Evolutionary conservation across 1,140 invertebrate species (phyloP).

Genomic region (Drosophila lacertosa): DNA sequence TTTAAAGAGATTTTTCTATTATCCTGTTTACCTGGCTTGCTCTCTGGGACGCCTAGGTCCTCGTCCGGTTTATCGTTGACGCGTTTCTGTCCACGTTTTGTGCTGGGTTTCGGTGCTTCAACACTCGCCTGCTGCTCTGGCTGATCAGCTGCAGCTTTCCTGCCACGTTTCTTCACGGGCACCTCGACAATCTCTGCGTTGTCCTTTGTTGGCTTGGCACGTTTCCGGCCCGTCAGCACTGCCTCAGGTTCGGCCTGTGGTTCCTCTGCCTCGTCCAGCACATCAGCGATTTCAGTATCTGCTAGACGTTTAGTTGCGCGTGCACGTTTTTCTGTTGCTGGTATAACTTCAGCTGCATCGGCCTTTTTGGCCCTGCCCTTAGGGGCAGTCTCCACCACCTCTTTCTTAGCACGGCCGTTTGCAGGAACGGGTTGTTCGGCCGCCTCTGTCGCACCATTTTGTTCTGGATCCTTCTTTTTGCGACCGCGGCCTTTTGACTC

Average conservation of each 20-base stretch:
- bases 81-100: conserved; percentile 23
- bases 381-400: background rate
- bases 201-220: conserved; percentile 12
- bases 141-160: conserved; percentile 16
- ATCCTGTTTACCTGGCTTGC: conserved; percentile 49
- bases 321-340: conserved; percentile 22
- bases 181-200: conserved; percentile 21
- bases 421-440: background rate
- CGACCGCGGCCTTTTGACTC: conserved; percentile 68
- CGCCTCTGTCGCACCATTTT: background rate
- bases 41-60: conserved; percentile 15
- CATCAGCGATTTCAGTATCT: conserved; percentile 37
- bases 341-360: background rate
- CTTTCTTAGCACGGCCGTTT: conserved; percentile 40
- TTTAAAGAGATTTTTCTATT: background rate
- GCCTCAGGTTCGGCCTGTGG: conserved; percentile 4
- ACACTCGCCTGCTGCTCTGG: background rate
- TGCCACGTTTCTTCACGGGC: conserved; percentile 30
- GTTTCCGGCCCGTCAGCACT: conserved; percentile 33
- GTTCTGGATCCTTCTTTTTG: conserved; percentile 44
- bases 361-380: conserved; percentile 29
- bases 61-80: conserved; percentile 12
- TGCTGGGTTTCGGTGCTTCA: background rate
- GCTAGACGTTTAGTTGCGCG: conserved; percentile 38
- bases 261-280: conserved; percentile 35